Evolutionary conservation across 2,113 vertebrate genomes (phyloP).

Genomic region (Phoenicopterus ruber): DNA sequence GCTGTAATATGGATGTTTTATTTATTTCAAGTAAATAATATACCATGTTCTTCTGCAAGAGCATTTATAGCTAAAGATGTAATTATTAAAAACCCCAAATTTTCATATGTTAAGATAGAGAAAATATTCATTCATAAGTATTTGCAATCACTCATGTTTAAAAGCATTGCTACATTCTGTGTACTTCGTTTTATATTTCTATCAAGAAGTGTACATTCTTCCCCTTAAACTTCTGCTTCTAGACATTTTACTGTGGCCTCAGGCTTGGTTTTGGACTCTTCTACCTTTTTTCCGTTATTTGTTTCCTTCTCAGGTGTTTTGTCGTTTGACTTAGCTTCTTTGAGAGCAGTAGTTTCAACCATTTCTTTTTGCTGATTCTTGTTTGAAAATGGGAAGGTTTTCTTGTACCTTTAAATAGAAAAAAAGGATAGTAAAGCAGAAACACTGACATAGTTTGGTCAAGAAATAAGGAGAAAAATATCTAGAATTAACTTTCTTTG

Average conservation of each 20-base stretch:
- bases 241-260: constrained; percentile 68
- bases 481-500: background rate
- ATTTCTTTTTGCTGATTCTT: constrained; percentile 73
- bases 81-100: background rate
- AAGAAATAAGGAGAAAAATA: background rate
- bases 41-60: background rate
- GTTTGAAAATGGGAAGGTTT: constrained; percentile 66
- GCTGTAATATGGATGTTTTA: background rate
- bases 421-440: background rate
- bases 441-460: background rate
- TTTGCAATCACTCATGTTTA: constrained; percentile 33
- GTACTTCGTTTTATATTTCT: background rate
- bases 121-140: background rate
- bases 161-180: background rate
- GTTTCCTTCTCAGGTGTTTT: constrained; percentile 61
- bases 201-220: background rate
- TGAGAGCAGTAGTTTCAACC: constrained; percentile 78
- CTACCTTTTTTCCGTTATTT: constrained; percentile 61
- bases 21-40: background rate
- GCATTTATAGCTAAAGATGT: background rate
- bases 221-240: constrained; percentile 77
- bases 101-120: background rate
- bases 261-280: constrained; percentile 56
- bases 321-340: constrained; percentile 63
- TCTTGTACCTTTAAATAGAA: constrained; percentile 74